Base-by-base conservation (phyloP, 2,888 invertebrate species). In the Apamea anceps region DNA sequence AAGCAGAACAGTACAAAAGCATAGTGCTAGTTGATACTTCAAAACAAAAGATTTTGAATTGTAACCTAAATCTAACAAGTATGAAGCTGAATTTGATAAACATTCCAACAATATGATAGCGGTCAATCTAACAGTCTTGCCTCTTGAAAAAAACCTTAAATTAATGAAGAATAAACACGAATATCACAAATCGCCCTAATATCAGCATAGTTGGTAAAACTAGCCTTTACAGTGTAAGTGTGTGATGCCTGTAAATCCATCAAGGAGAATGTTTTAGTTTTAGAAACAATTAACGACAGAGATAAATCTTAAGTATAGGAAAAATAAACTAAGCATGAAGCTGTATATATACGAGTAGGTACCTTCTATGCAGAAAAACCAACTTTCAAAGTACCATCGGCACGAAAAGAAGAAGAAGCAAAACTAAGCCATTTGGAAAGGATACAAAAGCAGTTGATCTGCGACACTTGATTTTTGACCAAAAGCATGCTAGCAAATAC, bases 191-290 rank as follows among this genome's bases (percentile, higher is more conserved):
- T 90, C 88, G 84, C 80, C 87, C 86, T 88, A 90, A 91, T 90
- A 91, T 89, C 89, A 87, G 68, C 77, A 73, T 75, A 81, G 88
- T 90, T 86, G 86, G 72, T 87, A 88, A 86, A 85, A 86, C 89
- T 90, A 37, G 78, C 92, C 91, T 93, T 92, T 91, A 93, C 93
- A 92, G 78, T 91, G 91, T 91, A 92, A 94, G 94, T 94, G 95
- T 94, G 94, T 94, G 92, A 93, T 88, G 93, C 93, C 94, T 94
- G 95, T 96, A 96, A 96, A 96, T 65, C 21, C 6, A 37, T 65
- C 21, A 21, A 67, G 18, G 2, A 68, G 1, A 25, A 13, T 42
- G 10, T 48, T 28, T 21, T 28, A 45, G 12, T 12, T 28, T 12
- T 28, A 21, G 18, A 12, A 18, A 10, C 18, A 21, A 65, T 65